These are phyloP conservation scores for Drosophila lowei DNA, from an alignment of 1,140 invertebrate genomes.

Conservation along the genomic window DNA sequence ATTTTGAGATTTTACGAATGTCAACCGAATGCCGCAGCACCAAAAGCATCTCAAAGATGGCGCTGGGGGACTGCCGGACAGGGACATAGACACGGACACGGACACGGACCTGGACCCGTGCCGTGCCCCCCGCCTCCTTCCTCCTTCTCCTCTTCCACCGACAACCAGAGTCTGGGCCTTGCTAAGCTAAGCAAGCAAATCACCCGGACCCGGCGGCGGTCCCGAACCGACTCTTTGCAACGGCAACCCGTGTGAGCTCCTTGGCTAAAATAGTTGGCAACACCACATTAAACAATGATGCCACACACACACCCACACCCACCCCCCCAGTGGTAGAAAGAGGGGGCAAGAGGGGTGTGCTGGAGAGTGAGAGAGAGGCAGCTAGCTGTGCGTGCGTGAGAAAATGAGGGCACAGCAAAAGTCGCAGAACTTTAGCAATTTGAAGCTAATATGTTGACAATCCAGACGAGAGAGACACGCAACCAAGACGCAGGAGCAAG, in stretches of 20 bases:
- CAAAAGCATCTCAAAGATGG: slow-evolving; percentile 67
- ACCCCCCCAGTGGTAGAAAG: neutral
- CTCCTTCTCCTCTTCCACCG: neutral
- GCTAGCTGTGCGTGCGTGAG: slow-evolving; percentile 49
- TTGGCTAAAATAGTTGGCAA: slow-evolving; percentile 82
- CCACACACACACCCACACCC: slow-evolving; percentile 30
- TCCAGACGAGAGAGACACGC: slow-evolving; percentile 32
- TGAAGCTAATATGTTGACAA: slow-evolving; percentile 82
- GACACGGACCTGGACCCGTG: slow-evolving; percentile 17
- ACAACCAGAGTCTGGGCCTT: slow-evolving; percentile 21
- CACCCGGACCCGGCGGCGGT: slow-evolving; percentile 43
- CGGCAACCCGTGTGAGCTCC: slow-evolving; percentile 73
- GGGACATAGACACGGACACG: slow-evolving; percentile 8
- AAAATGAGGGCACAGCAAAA: slow-evolving; percentile 78
- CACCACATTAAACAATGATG: slow-evolving; percentile 79
- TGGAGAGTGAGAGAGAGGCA: neutral
- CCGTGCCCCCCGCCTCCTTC: neutral
- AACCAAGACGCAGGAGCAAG: neutral
- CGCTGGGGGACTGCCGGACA: slow-evolving; percentile 38
- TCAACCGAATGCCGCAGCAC: slow-evolving; percentile 77
- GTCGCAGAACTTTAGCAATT: slow-evolving; percentile 81
- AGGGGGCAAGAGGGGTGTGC: neutral
- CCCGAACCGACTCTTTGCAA: too few relatives aligned
- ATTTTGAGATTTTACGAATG: slow-evolving; percentile 83
- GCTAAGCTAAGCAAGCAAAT: slow-evolving; percentile 80